Base-by-base conservation (phyloP, 2,888 invertebrate species). In the Trissolcus brochymenae region DNA sequence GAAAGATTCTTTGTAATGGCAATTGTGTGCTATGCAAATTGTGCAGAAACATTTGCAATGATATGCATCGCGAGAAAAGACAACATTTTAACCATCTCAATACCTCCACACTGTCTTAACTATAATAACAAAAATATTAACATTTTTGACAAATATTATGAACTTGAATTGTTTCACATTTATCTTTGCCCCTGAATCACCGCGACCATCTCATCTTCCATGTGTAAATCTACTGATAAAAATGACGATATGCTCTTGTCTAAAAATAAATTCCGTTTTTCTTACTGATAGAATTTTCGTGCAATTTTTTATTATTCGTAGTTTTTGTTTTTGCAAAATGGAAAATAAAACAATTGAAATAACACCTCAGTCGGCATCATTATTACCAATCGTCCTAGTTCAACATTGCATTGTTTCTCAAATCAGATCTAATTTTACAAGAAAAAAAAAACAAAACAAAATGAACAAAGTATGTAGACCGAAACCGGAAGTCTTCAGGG, bases 21-120 rank as follows among this genome's bases (percentile, higher is more conserved):
- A 62, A 59, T 76, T 64, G 76, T 67, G 64, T 72, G 67, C 67
- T 72, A 67, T 76, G 67, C 46, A 68, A 71, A 76, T 72, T 72
- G 71, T 68, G 72, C 72, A 62, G 55, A 29, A 54, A 71, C 46
- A 62, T 72, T 72, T 67, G 60, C 68, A 13, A 61, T 53, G 66
- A 61, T 71, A 66, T 61, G 70, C 25, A 70, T 64, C 75, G 51
- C 14, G 35, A 59, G 59, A 59, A 64, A 68, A 59, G 55, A 74
- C 74, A 75, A 61, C 11, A 55, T 50, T 73, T 25, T 60, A 73
- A 73, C 56, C 25, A 51, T 61, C 60, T 66, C 62, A 61, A 59
- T 73, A 66, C 66, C 62, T 67, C 66, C 17, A 2, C 19, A 19
- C 19, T 14, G 11, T 41, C 4, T 4, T 6, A 25, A 25, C 25